Conservation (phyloP, 2,113 vertebrate species). For the Hypomesus transpacificus region DNA sequence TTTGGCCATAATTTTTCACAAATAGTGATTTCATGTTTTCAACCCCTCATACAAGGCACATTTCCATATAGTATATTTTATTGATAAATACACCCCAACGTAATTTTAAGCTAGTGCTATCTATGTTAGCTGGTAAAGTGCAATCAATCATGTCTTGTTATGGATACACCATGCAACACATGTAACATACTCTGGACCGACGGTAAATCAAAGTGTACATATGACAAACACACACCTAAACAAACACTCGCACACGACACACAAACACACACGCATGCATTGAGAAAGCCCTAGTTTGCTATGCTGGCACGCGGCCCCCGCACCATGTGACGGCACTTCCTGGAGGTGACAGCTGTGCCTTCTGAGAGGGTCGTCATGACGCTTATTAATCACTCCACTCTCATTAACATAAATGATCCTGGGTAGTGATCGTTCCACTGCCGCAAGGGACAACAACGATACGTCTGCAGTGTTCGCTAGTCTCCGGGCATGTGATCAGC, state of each 20-base stretch:
- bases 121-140: too few species aligned
- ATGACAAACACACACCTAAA: too few species aligned
- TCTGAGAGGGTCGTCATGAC: slow-evolving; percentile 93
- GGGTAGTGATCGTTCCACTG: slow-evolving; percentile 80
- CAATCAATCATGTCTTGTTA: too few species aligned
- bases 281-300: slow-evolving; percentile 81
- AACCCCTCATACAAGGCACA: slow-evolving; percentile 6
- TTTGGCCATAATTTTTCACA: slow-evolving; percentile 12
- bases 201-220: too few species aligned
- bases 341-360: slow-evolving; percentile 98
- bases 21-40: neutral
- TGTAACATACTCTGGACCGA: too few species aligned
- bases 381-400: slow-evolving; percentile 98
- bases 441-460: slow-evolving; percentile 73
- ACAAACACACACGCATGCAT: slow-evolving; percentile 66
- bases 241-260: neutral
- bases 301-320: slow-evolving; percentile 77
- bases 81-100: neutral
- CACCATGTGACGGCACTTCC: slow-evolving; percentile 83
- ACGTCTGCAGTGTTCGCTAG: slow-evolving; percentile 62
- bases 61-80: neutral
- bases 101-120: too few species aligned
- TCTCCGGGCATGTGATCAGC: slow-evolving; percentile 71
- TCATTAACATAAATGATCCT: slow-evolving; percentile 99
- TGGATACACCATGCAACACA: too few species aligned